Conservation (phyloP, 2,888 invertebrate species). For the Ennomos quercinarius region DNA sequence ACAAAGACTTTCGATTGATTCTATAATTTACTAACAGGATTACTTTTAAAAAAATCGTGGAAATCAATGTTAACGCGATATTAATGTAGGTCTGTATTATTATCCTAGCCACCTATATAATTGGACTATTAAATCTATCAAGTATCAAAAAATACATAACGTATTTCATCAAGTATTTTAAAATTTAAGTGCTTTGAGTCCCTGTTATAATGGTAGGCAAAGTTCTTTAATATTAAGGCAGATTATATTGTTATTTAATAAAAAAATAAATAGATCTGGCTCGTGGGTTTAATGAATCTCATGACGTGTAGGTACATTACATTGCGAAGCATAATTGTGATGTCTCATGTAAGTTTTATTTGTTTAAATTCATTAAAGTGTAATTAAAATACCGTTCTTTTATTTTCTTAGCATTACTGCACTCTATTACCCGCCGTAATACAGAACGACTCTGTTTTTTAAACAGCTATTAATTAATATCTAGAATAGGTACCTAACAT, state of each 20-base stretch:
- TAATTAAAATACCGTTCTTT: slow-evolving; percentile 61
- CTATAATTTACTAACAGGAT: too few species aligned
- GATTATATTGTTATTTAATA: slow-evolving; percentile 61
- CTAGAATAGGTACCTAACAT: too few species aligned
- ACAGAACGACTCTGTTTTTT: too few species aligned
- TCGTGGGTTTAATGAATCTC: slow-evolving; percentile 56
- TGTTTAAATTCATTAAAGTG: slow-evolving; percentile 82
- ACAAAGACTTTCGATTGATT: slow-evolving; percentile 28
- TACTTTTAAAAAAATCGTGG: slow-evolving; percentile 6
- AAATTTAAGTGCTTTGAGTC: slow-evolving; percentile 57
- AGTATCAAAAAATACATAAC: background rate
- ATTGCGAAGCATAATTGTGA: slow-evolving; percentile 86
- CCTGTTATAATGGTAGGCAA: slow-evolving; percentile 52
- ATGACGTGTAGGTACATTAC: slow-evolving; percentile 68
- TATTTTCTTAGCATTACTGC: slow-evolving; percentile 32
- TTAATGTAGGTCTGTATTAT: slow-evolving; percentile 10
- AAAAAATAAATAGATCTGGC: slow-evolving; percentile 45
- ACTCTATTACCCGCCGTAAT: too few species aligned
- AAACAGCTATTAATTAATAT: too few species aligned
- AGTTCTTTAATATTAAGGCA: slow-evolving; percentile 59
- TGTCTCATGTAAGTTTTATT: slow-evolving; percentile 83
- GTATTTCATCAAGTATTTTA: slow-evolving; percentile 13
- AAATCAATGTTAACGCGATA: slow-evolving; percentile 1
- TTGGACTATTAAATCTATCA: too few species aligned
- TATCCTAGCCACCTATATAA: background rate